Conservation (phyloP, 2,888 invertebrate species). For the Agapetus fuscipes region DNA sequence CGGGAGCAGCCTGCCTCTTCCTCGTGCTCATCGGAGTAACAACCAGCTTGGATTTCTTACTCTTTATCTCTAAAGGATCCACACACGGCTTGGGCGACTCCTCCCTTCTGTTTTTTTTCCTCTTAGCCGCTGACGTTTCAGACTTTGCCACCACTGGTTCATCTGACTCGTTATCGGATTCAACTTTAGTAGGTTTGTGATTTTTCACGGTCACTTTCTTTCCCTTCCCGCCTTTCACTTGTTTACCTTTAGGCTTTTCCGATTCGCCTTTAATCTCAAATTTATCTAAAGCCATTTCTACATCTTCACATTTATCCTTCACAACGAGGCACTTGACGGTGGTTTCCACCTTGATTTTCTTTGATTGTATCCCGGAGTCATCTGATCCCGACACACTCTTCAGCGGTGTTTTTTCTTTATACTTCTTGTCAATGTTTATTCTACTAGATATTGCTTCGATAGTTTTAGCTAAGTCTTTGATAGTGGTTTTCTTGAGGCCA, state of each 20-base stretch:
- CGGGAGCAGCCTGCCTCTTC: constrained; percentile 26
- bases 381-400: constrained; percentile 2
- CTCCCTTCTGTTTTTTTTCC: constrained; percentile 1
- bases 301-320: background rate
- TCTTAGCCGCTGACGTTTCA: too few relatives aligned
- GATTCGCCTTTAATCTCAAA: background rate
- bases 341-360: constrained; percentile 14
- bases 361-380: constrained; percentile 9
- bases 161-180: background rate
- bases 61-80: constrained; percentile 25
- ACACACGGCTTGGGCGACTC: constrained; percentile 4
- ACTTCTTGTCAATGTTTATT: constrained; percentile 13
- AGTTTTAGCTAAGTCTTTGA: constrained; percentile 14
- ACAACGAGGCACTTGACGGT: background rate
- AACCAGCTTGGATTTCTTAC: constrained; percentile 23
- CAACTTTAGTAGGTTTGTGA: background rate
- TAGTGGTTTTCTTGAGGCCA: constrained; percentile 7
- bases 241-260: constrained; percentile 11
- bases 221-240: background rate
- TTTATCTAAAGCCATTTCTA: too few relatives aligned
- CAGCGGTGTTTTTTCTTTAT: constrained; percentile 10
- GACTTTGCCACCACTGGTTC: too few relatives aligned
- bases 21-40: constrained; percentile 15
- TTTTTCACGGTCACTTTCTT: background rate
- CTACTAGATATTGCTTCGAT: constrained; percentile 17